Evolutionary conservation across 1,140 invertebrate species (phyloP).

Genomic region (Drosophila sturtevanti): DNA sequence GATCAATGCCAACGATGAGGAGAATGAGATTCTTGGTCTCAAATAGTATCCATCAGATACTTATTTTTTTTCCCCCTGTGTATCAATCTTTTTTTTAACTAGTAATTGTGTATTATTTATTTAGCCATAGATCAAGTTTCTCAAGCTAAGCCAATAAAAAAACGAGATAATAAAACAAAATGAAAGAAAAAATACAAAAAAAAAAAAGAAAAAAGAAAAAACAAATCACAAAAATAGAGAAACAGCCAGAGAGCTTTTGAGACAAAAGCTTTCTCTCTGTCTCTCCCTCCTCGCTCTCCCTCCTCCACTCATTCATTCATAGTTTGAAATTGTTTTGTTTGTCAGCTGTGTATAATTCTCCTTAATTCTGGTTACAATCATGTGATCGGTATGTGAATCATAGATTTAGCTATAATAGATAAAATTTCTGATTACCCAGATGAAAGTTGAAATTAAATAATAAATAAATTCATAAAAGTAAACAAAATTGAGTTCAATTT

Average conservation of each 20-base stretch:
- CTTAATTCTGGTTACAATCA: too few relatives aligned
- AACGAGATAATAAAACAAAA: not conserved
- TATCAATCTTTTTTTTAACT: not conserved
- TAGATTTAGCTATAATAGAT: not conserved
- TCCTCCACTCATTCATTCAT: too few relatives aligned
- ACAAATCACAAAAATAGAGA: not conserved
- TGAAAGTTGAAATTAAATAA: too few relatives aligned
- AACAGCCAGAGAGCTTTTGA: not conserved
- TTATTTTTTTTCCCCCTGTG: not conserved
- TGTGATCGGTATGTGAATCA: too few relatives aligned
- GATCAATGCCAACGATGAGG: conserved; percentile 20
- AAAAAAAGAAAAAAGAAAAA: not conserved
- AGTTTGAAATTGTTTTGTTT: not conserved
- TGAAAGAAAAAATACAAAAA: not conserved
- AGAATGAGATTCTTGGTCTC: conserved; percentile 24
- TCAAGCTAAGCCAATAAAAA: conserved; percentile 2
- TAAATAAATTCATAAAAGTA: too few relatives aligned
- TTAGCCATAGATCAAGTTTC: conserved; percentile 9
- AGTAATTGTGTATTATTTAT: conserved; percentile 25
- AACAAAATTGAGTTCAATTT: too few relatives aligned
- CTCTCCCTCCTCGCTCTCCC: too few relatives aligned
- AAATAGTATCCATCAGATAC: not conserved
- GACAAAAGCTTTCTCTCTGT: not conserved
- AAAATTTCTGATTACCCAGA: not conserved
- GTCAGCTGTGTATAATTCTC: not conserved